phyloP scores from a whole-genome alignment of 1,140 invertebrate species.

The Himalopsyche phryganea region DNA sequence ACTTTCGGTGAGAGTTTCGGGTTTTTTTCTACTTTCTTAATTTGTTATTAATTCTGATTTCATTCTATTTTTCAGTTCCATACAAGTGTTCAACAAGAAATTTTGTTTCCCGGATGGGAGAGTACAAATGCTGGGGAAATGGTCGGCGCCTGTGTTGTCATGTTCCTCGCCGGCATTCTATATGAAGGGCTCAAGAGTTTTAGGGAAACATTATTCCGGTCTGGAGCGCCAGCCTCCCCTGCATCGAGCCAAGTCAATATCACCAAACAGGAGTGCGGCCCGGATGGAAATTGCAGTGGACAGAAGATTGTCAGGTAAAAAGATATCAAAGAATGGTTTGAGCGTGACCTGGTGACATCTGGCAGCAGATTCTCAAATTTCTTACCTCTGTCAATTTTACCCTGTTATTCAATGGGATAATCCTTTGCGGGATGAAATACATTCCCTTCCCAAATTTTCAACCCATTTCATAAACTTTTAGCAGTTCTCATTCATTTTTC shows the following conservation, averaged over 20 bases:
- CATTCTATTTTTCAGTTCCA: conserved; percentile 82
- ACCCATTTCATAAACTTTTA: no score
- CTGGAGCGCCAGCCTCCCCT: conserved; percentile 63
- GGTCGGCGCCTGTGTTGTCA: conserved; percentile 78
- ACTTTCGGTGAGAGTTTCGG: no score
- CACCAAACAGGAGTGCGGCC: conserved; percentile 58
- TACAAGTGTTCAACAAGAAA: conserved; percentile 66
- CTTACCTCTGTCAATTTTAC: no score
- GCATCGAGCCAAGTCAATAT: conserved; percentile 63
- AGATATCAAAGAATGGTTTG: no score
- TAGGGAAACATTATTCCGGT: conserved; percentile 76
- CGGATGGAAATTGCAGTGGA: conserved; percentile 61
- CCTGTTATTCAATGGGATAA: no score
- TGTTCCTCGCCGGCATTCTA: conserved; percentile 79
- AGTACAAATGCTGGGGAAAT: conserved; percentile 69
- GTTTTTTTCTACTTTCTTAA: no score
- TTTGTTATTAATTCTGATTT: no score
- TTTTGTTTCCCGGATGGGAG: conserved; percentile 78
- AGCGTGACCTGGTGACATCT: no score
- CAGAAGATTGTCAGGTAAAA: conserved; percentile 42
- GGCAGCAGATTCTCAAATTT: no score
- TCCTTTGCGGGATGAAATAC: no score
- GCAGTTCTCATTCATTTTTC: no score
- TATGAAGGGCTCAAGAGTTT: conserved; percentile 92
- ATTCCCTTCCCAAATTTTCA: no score